A percentile compares a stretch with the other conserved stretches of the same genome.
These are phyloP conservation scores for Acromyrmex charruanus DNA, from an alignment of 1,140 invertebrate genomes.

Conservation along the genomic window DNA sequence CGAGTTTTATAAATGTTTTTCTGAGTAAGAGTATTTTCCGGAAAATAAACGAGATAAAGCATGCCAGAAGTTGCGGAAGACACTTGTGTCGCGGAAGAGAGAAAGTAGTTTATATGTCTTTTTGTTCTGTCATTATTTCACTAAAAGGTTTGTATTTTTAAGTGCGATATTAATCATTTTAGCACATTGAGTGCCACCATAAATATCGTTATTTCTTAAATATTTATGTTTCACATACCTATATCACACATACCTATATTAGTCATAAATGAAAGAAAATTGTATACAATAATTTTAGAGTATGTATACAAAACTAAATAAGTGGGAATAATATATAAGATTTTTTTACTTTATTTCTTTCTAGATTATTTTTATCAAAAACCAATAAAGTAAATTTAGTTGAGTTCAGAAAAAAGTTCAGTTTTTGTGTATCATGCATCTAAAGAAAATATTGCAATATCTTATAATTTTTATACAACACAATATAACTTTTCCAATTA, in stretches of 20 bases:
- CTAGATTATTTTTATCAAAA: not conserved
- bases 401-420: too few relatives aligned
- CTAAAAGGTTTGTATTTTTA: constrained; percentile 26
- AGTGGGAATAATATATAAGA: not conserved
- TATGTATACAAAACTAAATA: not conserved
- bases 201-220: not conserved
- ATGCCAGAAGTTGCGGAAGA: constrained; percentile 23
- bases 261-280: not conserved
- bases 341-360: constrained; percentile 5
- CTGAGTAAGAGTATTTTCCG: constrained; percentile 5
- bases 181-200: not conserved
- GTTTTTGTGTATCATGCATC: too few relatives aligned
- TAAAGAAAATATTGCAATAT: too few relatives aligned
- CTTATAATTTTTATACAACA: not conserved
- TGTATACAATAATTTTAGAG: not conserved
- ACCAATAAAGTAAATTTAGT: not conserved
- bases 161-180: not conserved
- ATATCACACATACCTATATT: not conserved
- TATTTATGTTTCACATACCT: not conserved
- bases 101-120: constrained; percentile 18
- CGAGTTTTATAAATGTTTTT: constrained; percentile 11
- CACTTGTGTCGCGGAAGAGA: not conserved
- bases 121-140: constrained; percentile 1
- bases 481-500: not conserved
- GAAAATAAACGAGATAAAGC: constrained; percentile 23